Evolutionary conservation across 2,797 vertebrate genomes (phyloP).

Genomic region (Carduelis carduelis): DNA sequence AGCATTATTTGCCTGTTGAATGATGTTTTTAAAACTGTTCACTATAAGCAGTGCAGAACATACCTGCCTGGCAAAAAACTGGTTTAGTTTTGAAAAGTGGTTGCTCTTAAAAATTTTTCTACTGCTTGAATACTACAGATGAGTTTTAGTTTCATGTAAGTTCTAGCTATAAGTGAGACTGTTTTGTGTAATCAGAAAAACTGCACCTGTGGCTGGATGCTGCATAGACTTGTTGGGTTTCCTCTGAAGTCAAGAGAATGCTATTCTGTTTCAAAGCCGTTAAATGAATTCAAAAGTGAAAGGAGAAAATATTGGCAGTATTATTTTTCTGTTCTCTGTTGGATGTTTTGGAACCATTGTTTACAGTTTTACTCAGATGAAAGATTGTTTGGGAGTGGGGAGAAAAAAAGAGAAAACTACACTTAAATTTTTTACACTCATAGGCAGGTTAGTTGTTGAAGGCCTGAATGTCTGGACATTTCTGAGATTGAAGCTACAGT

Average conservation of each 20-base stretch:
- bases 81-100: background rate
- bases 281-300: background rate
- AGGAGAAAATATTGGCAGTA: background rate
- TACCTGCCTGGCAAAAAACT: fast-evolving
- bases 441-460: background rate
- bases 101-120: background rate
- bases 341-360: background rate
- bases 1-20: background rate
- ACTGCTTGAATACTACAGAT: background rate
- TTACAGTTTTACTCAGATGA: background rate
- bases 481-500: background rate
- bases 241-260: background rate
- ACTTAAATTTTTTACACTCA: background rate
- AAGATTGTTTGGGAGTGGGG: background rate
- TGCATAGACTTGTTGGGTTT: background rate
- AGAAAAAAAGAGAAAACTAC: background rate
- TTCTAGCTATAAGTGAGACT: background rate
- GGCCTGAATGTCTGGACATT: background rate
- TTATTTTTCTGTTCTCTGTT: background rate
- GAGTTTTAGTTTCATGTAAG: background rate
- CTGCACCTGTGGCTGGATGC: background rate
- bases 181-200: background rate
- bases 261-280: background rate
- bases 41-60: fast-evolving
- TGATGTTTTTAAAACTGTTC: background rate